A percentile compares a stretch with the other conserved stretches of the same genome.
Evolutionary conservation across 92 coral and sea anemone genomes (phyloP).

Genomic region (Actinernus sp.): DNA sequence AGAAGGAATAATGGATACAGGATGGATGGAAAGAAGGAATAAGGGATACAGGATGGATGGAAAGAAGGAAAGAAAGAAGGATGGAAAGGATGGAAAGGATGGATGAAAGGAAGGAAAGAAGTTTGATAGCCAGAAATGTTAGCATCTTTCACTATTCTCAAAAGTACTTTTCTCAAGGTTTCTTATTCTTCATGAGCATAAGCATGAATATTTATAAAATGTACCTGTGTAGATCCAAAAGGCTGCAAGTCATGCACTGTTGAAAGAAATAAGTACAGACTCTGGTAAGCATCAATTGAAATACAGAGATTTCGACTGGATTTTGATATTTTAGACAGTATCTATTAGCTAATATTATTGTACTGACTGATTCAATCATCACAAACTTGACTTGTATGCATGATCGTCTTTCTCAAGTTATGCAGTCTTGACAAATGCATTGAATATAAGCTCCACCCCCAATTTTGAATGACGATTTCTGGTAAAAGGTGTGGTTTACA

Average conservation of each 20-base stretch:
- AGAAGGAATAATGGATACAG: slow-evolving; percentile 1
- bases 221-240: slow-evolving; percentile 88
- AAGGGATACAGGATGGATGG: background rate
- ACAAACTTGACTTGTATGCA: background rate
- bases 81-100: background rate
- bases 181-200: no score
- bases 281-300: no score
- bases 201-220: background rate
- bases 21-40: slow-evolving; percentile 4
- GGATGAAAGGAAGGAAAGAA: background rate
- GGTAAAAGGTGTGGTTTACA: no score
- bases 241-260: slow-evolving; percentile 96
- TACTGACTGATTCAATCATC: no score
- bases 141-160: no score
- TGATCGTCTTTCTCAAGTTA: slow-evolving; percentile 13
- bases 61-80: background rate
- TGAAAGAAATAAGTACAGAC: background rate
- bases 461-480: no score
- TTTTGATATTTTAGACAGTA: no score
- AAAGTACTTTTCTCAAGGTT: no score
- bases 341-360: no score
- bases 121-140: background rate
- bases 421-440: no score
- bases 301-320: no score
- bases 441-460: no score